Conservation (phyloP, 2,113 vertebrate genomes). For the Mixornis gularis region DNA sequence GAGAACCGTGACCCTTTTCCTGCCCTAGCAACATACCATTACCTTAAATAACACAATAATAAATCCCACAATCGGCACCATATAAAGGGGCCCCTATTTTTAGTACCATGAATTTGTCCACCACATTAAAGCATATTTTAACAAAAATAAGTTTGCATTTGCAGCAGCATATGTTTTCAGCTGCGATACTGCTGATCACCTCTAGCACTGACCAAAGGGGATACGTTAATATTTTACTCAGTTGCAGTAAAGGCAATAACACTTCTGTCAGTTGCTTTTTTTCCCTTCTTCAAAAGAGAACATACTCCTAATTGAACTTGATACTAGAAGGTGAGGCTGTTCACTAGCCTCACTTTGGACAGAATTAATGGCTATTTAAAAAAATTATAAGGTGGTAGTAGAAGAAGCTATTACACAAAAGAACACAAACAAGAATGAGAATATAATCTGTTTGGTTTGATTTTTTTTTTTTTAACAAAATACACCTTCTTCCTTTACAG, state of each 20-base stretch:
- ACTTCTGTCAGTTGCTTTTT: neutral
- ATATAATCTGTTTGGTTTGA: neutral
- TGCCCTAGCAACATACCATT: neutral
- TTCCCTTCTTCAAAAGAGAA: neutral
- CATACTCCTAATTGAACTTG: neutral
- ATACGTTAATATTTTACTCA: neutral
- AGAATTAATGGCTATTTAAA: neutral
- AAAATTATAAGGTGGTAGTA: neutral
- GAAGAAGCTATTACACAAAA: neutral
- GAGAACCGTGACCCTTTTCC: neutral
- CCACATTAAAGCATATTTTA: neutral
- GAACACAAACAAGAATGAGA: neutral
- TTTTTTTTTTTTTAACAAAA: neutral
- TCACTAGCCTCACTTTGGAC: neutral
- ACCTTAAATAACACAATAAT: slow-evolving; percentile 22
- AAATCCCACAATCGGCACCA: slow-evolving; percentile 13
- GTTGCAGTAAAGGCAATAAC: neutral
- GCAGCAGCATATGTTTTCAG: neutral
- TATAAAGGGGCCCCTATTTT: neutral
- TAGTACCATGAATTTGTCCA: neutral
- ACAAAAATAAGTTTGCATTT: neutral
- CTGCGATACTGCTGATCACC: neutral
- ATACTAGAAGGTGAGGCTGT: neutral
- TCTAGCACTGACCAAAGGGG: neutral
- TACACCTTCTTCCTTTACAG: neutral